Percentiles rank a stretch among this genome's conserved stretches.
Conservation (phyloP, 2,797 vertebrate species). For the Ceryle rudis region DNA sequence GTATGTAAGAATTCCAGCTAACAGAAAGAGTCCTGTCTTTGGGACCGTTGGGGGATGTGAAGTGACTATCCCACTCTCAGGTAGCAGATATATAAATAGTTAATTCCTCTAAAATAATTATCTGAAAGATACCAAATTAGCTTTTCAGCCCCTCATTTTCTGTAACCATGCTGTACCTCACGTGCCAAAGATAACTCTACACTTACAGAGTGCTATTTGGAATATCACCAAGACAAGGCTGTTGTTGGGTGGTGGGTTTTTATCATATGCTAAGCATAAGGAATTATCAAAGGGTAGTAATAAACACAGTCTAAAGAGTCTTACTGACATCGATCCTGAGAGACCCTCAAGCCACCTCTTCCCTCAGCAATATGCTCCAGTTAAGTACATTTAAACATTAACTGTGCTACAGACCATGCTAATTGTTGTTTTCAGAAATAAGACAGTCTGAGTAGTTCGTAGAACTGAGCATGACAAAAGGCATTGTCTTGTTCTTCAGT, state of each 20-base stretch:
- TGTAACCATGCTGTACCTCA: not conserved
- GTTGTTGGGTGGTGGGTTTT: not conserved
- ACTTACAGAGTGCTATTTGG: not conserved
- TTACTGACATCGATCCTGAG: not conserved
- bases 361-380: not conserved
- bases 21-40: not conserved
- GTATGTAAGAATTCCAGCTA: not conserved
- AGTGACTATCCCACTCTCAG: not conserved
- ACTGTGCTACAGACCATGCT: not conserved
- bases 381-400: not conserved
- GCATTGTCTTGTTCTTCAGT: not conserved
- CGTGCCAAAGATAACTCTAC: constrained; percentile 7
- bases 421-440: not conserved
- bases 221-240: not conserved
- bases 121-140: constrained; percentile 27
- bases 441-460: not conserved
- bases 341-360: not conserved
- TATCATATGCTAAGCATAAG: not conserved
- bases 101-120: constrained; percentile 53
- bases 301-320: not conserved
- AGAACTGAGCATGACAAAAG: not conserved
- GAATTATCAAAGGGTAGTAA: not conserved
- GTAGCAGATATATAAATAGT: constrained; percentile 6
- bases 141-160: constrained; percentile 37
- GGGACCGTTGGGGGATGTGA: not conserved